Conservation (phyloP, 2,888 invertebrate genomes). For the Athrips mouffetella region DNA sequence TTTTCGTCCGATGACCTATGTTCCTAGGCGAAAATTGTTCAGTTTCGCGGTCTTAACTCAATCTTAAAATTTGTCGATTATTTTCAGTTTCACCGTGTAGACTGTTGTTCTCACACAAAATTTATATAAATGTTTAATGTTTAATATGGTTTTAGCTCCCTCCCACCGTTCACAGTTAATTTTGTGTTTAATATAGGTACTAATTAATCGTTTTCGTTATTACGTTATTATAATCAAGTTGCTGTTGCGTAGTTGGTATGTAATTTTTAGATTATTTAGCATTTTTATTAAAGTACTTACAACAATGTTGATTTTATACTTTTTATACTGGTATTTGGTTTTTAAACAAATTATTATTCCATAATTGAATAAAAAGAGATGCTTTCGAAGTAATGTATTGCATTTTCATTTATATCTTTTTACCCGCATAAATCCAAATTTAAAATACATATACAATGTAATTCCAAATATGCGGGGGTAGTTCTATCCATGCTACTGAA, state of each 20-base stretch:
- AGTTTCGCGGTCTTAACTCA: no score
- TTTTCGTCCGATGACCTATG: no score
- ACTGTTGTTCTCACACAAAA: no score
- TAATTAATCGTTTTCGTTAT: neutral
- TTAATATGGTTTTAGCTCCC: neutral
- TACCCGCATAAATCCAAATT: no score
- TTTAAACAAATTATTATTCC: neutral
- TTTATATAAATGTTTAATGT: no score
- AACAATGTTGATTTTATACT: constrained; percentile 10
- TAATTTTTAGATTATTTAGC: neutral
- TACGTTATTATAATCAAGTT: constrained; percentile 1
- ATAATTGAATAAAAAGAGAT: constrained; percentile 3
- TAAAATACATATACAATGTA: no score
- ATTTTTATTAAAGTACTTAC: neutral
- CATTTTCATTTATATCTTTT: neutral
- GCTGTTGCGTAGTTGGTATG: neutral
- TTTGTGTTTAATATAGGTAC: neutral
- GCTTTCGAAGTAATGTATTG: neutral
- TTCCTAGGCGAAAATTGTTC: no score
- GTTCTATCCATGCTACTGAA: no score
- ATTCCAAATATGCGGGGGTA: no score
- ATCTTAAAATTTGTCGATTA: no score
- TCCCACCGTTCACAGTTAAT: neutral
- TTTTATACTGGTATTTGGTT: constrained; percentile 4
- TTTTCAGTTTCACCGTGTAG: no score